Percentiles rank a stretch among this genome's conserved stretches.
phyloP scores from a whole-genome alignment of 1,140 invertebrate species.

The Bombus superbus region DNA sequence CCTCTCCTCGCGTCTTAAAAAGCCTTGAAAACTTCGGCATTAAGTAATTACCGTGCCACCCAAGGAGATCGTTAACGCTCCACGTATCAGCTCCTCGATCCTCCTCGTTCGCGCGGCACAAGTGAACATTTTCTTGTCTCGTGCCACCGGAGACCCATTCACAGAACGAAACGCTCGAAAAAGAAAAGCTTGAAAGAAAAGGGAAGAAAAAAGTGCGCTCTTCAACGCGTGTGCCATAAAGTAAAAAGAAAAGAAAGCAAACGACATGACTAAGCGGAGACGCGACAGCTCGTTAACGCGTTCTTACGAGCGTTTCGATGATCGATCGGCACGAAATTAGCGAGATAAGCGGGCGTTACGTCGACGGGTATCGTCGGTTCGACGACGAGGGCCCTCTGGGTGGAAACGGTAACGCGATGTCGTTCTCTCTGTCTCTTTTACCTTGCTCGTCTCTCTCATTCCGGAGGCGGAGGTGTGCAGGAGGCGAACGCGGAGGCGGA shows the following conservation, averaged over 20 bases:
- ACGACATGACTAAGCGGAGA: not conserved
- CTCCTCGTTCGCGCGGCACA: not conserved
- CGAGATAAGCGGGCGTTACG: slow-evolving; percentile 61
- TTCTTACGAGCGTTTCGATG: slow-evolving; percentile 49
- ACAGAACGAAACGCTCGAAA: not conserved
- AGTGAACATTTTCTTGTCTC: not conserved
- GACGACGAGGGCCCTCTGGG: not conserved
- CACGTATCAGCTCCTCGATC: not conserved
- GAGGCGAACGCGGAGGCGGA: slow-evolving; percentile 37
- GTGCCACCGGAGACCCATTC: not conserved
- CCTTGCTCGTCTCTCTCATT: not conserved
- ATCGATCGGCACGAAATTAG: slow-evolving; percentile 69
- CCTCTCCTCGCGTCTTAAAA: not conserved
- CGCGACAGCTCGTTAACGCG: slow-evolving; percentile 47
- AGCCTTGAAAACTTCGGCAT: slow-evolving; percentile 22
- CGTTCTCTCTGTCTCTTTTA: not conserved
- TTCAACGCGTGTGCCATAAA: not conserved
- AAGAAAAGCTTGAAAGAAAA: not conserved
- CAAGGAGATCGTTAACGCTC: slow-evolving; percentile 8
- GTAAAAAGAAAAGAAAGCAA: not conserved
- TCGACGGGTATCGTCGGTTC: slow-evolving; percentile 47
- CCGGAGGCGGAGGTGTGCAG: slow-evolving; percentile 58
- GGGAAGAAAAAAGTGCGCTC: not conserved
- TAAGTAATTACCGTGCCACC: slow-evolving; percentile 32
- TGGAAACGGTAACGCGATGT: slow-evolving; percentile 11